Conservation (phyloP, 2,888 invertebrate species). For the Rhimphoctona megacephalus region DNA sequence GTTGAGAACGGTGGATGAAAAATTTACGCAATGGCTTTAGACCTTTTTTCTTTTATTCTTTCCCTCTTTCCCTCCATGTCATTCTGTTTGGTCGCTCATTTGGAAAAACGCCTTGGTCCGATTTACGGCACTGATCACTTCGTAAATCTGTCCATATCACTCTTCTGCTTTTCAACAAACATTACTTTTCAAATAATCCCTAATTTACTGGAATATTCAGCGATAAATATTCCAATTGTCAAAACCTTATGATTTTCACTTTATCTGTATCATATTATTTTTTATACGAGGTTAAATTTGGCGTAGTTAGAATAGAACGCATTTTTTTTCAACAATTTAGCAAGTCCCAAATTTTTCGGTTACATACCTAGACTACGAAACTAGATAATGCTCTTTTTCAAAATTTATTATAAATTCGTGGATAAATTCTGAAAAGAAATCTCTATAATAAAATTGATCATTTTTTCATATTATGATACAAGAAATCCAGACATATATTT, state of each 20-base stretch:
- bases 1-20: constrained; percentile 46
- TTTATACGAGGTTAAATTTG: not conserved
- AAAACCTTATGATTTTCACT: constrained; percentile 3
- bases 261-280: not conserved
- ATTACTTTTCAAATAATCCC: constrained; percentile 26
- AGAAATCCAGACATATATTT: not conserved
- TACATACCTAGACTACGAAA: too few relatives aligned
- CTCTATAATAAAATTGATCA: not conserved
- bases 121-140: constrained; percentile 50
- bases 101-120: constrained; percentile 39
- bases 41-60: not conserved
- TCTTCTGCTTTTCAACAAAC: not conserved
- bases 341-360: not conserved
- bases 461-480: not conserved
- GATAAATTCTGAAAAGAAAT: not conserved
- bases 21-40: constrained; percentile 45
- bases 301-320: not conserved
- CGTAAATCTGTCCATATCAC: constrained; percentile 29
- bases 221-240: constrained; percentile 5
- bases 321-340: not conserved
- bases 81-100: constrained; percentile 1
- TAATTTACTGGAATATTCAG: constrained; percentile 4
- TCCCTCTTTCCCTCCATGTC: not conserved
- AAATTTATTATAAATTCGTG: not conserved
- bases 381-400: too few relatives aligned